Evolutionary conservation across 1,140 invertebrate genomes (phyloP).

Genomic region (Drosophila tristis): DNA sequence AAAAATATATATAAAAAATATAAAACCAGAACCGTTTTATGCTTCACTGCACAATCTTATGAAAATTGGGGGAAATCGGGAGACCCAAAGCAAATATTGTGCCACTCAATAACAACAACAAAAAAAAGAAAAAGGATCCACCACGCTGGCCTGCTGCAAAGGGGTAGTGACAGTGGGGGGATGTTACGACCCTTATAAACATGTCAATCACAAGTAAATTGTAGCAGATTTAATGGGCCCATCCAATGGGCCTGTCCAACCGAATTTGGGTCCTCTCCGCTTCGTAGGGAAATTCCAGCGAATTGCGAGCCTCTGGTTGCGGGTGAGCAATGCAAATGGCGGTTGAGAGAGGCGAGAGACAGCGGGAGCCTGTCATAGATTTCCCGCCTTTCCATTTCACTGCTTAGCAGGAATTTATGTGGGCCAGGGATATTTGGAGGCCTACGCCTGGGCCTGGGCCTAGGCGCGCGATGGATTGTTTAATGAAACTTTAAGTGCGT

Average conservation of each 20-base stretch:
- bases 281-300: constrained; percentile 18
- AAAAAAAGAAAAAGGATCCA: constrained; percentile 1
- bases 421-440: constrained; percentile 46
- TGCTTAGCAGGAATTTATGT: constrained; percentile 73
- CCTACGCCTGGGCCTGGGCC: constrained; percentile 27
- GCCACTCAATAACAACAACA: not conserved
- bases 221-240: constrained; percentile 75
- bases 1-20: not conserved
- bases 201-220: constrained; percentile 82
- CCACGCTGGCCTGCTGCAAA: not conserved
- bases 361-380: constrained; percentile 29
- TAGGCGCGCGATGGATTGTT: constrained; percentile 49
- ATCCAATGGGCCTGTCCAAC: constrained; percentile 10
- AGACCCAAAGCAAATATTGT: constrained; percentile 29
- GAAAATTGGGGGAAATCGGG: constrained; percentile 13
- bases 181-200: constrained; percentile 74
- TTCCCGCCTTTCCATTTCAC: constrained; percentile 59
- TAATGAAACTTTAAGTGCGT: constrained; percentile 74
- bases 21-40: constrained; percentile 41
- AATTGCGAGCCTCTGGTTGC: not conserved
- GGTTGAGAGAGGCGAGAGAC: constrained; percentile 5
- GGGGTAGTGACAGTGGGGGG: not conserved
- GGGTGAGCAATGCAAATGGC: constrained; percentile 62
- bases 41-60: constrained; percentile 51
- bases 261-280: constrained; percentile 36